Base-by-base conservation (phyloP, 2,113 vertebrate species). In the Ondatra zibethicus region DNA sequence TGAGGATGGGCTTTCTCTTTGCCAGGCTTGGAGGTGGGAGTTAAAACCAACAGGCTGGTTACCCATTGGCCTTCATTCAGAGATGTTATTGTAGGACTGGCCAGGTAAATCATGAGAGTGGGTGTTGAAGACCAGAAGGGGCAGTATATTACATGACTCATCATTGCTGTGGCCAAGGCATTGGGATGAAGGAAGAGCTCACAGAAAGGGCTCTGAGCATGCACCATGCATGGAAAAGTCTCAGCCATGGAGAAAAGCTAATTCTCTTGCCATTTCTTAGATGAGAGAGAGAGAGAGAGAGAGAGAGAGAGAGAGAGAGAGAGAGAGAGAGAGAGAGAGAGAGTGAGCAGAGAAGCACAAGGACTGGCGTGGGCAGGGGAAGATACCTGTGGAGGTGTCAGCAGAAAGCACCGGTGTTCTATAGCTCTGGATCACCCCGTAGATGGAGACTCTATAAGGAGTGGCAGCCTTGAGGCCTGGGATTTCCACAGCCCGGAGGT, bases 391-490 rank as follows among this genome's bases (percentile, higher is more conserved):
- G 36, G 55, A 70, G 66, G 97, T 92, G 90, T 98, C 97, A 86
- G 98, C 94, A 97, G 97, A 98, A 90, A 99, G 97, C 52, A 97
- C 97, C 4, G 99, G 98, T 63, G 99, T 99, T 95, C 98, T 98
- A 93, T 90, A 89, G 97, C 98, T 99, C 93, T 82, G 98, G 98
- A 98, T 98, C 95, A 99, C 95, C 93, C 99, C 99, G 2, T 99
- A 98, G 63, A 99, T 98, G 90, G 98, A 99, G 94, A 99, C 97
- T 92, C 95, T 99, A 96, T 99, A 99, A 96, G 99, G 98, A 63
- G 99, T 99, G 96, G 61, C 96, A 65, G 99, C 98, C 89, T 98
- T 98, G 97, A 99, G 99, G 92, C 98, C 99, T 1, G 99, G 98
- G 94, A 99, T 23, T 31, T 98, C 92, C 61, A 98, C 58, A 94